Evolutionary conservation across 2,888 invertebrate genomes (phyloP).

Genomic region (Agrilus mali): DNA sequence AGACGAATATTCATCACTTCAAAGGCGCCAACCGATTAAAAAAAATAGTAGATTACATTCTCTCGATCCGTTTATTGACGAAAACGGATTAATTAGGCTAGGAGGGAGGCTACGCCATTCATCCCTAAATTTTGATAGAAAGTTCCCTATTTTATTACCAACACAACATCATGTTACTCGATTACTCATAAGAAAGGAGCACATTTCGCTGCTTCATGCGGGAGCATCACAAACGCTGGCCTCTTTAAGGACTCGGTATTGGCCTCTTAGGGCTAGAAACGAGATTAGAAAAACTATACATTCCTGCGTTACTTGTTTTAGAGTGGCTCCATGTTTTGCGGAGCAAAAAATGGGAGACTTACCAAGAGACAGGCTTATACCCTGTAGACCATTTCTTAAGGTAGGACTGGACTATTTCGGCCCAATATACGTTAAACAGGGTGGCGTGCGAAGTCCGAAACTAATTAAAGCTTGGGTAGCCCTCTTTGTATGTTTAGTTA

Average conservation of each 20-base stretch:
- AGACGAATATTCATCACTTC: no score
- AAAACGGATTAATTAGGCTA: conserved; percentile 9
- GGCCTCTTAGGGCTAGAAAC: conserved; percentile 12
- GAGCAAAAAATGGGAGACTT: conserved; percentile 8
- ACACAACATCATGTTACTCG: conserved; percentile 10
- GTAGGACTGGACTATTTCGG: conserved; percentile 17
- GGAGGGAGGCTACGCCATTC: conserved; percentile 13
- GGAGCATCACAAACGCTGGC: conserved; percentile 11
- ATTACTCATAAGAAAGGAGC: conserved; percentile 10
- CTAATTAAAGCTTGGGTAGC: conserved; percentile 18
- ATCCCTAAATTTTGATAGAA: conserved; percentile 10
- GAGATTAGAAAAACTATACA: conserved; percentile 10
- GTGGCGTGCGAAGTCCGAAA: conserved; percentile 13
- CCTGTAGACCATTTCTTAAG: conserved; percentile 7
- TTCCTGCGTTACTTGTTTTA: conserved; percentile 11
- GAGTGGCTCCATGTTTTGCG: conserved; percentile 4
- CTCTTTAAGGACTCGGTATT: conserved; percentile 13
- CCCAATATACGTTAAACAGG: conserved; percentile 11
- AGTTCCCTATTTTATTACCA: conserved; percentile 14
- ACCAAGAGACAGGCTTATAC: conserved; percentile 3
- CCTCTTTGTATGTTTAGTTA: no score
- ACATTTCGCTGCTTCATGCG: conserved; percentile 10
- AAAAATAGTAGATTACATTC: conserved; percentile 6
- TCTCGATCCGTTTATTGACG: conserved; percentile 13
- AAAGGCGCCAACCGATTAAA: not conserved